Conservation (phyloP, 2,113 vertebrate species). For the Caretta caretta region DNA sequence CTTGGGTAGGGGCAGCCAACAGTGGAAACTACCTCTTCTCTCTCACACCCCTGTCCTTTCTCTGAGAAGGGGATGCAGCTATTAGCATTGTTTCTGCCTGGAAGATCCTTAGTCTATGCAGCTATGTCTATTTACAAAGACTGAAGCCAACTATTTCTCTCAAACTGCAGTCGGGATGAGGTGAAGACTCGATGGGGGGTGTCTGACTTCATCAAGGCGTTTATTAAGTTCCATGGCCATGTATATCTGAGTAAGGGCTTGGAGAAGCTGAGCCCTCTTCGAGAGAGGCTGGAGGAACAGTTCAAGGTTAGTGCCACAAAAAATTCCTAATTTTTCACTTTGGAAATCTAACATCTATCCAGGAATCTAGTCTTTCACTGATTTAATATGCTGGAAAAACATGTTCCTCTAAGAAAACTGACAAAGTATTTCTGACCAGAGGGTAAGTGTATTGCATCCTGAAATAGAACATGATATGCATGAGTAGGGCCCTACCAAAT, state of each 20-base stretch:
- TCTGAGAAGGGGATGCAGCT: not conserved
- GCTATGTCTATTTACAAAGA: constrained; percentile 13
- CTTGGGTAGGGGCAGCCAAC: not conserved
- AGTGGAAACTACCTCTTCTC: not conserved
- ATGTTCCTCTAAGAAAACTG: constrained; percentile 32
- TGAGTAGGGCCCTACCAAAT: not conserved
- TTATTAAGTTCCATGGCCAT: constrained; percentile 99
- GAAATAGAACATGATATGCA: not conserved
- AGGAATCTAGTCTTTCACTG: not conserved
- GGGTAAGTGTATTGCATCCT: not conserved
- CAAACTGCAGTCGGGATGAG: constrained; percentile 90
- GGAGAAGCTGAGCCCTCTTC: constrained; percentile 92
- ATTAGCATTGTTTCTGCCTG: constrained; percentile 5
- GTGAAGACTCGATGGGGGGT: constrained; percentile 95
- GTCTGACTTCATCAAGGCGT: constrained; percentile 97
- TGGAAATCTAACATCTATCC: not conserved
- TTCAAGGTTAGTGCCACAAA: constrained; percentile 90
- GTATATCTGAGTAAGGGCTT: constrained; percentile 96
- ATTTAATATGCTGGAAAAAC: constrained; percentile 12
- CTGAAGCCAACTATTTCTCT: constrained; percentile 58
- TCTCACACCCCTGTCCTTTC: not conserved
- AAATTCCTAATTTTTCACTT: not conserved
- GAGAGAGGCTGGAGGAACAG: constrained; percentile 96
- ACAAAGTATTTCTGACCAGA: not conserved
- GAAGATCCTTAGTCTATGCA: not conserved